Conservation (phyloP, 2,888 invertebrate species). For the Zaprionus bogoriensis region DNA sequence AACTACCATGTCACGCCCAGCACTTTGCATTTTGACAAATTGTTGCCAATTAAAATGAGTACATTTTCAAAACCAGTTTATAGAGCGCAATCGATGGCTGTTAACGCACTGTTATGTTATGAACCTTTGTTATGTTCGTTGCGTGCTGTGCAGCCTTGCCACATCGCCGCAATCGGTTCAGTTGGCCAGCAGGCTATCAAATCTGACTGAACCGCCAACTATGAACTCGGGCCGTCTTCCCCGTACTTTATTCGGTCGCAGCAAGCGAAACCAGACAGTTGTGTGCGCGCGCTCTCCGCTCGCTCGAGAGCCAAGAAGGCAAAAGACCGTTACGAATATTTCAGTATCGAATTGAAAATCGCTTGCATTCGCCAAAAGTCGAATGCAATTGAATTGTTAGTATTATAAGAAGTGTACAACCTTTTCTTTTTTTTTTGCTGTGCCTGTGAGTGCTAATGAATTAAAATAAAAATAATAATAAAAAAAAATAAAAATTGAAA, state of each 20-base stretch:
- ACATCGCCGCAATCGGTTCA: neutral
- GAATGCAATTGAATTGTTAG: slow-evolving; percentile 1
- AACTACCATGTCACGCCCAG: no score
- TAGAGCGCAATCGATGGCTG: no score
- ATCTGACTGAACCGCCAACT: slow-evolving; percentile 2
- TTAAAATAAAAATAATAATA: neutral
- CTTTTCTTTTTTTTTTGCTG: neutral
- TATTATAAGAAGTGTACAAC: no score
- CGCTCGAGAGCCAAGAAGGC: neutral
- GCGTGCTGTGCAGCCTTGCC: neutral
- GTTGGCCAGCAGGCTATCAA: neutral
- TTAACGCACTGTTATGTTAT: no score
- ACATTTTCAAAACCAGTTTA: no score
- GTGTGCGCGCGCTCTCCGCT: slow-evolving; percentile 34
- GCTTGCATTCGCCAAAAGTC: slow-evolving; percentile 1
- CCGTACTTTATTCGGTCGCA: slow-evolving; percentile 32
- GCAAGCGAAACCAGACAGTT: slow-evolving; percentile 35
- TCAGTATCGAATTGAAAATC: neutral
- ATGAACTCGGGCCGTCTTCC: slow-evolving; percentile 1
- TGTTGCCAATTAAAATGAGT: no score
- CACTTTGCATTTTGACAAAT: no score
- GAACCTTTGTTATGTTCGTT: no score
- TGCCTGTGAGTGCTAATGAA: slow-evolving; percentile 4
- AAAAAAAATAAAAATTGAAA: neutral
- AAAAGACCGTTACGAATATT: slow-evolving; percentile 37